Conservation (phyloP, 2,888 invertebrate genomes). For the Trimorus sp. region DNA sequence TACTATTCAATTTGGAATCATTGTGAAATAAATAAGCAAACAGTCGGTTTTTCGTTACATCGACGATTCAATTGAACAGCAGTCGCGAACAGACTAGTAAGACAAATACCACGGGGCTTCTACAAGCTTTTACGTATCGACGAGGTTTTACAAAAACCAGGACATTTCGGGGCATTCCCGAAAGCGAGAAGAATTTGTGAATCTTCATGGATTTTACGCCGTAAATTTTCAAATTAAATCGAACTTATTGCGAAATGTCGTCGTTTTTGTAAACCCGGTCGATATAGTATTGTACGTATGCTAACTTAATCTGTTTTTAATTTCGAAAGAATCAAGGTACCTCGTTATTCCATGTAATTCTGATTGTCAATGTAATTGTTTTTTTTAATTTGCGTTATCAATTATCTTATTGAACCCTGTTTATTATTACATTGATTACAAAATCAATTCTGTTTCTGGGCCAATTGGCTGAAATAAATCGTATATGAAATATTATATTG, state of each 20-base stretch:
- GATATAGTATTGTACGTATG: conserved; percentile 47
- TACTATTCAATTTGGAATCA: conserved; percentile 41
- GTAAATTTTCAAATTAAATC: too few species aligned
- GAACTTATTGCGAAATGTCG: too few species aligned
- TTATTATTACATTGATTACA: too few species aligned
- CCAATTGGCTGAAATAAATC: not conserved
- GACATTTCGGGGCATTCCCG: too few species aligned
- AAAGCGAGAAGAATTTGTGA: too few species aligned
- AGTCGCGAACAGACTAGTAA: conserved; percentile 27
- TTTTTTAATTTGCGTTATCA: conserved; percentile 27
- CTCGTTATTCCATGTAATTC: conserved; percentile 15
- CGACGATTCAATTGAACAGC: conserved; percentile 14
- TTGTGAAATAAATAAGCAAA: conserved; percentile 60
- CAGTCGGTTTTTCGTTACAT: conserved; percentile 13
- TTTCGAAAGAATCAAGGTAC: not conserved
- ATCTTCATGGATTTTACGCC: too few species aligned
- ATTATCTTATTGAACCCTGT: conserved; percentile 5
- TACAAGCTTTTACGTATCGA: conserved; percentile 68
- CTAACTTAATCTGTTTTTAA: conserved; percentile 59
- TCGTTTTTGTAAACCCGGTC: too few species aligned
- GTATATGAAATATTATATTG: not conserved
- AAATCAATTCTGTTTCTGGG: too few species aligned
- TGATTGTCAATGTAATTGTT: conserved; percentile 60
- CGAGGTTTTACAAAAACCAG: too few species aligned
- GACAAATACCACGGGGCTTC: conserved; percentile 72